A percentile compares a stretch with the other conserved stretches of the same genome.
Evolutionary conservation across 2,113 vertebrate genomes (phyloP).

Genomic region (Rousettus leschenaultii): DNA sequence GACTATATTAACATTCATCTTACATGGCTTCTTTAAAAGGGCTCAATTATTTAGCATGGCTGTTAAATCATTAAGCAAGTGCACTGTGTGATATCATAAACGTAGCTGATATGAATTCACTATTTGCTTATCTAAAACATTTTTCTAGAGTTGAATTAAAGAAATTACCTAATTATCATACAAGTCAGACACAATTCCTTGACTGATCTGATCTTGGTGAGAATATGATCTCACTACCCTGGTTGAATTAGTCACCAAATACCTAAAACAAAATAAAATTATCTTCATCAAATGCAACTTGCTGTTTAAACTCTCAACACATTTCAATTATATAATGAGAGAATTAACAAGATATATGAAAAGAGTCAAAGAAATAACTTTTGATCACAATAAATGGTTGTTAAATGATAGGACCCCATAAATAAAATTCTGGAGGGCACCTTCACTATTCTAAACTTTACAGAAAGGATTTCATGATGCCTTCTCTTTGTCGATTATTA

Average conservation of each 20-base stretch:
- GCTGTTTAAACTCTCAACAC: neutral
- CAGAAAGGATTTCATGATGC: neutral
- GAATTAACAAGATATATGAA: neutral
- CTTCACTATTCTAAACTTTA: neutral
- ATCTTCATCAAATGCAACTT: neutral
- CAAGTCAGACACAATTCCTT: constrained; percentile 3
- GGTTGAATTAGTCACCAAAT: neutral
- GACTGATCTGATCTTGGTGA: neutral
- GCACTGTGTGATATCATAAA: constrained; percentile 67
- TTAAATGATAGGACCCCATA: neutral
- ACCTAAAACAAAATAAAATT: constrained; percentile 26
- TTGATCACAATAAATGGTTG: neutral
- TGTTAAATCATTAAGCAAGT: constrained; percentile 75
- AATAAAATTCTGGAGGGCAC: neutral
- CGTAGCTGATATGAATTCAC: constrained; percentile 51
- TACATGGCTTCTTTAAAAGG: constrained; percentile 67
- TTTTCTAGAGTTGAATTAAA: constrained; percentile 4
- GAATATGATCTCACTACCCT: neutral
- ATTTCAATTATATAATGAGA: neutral
- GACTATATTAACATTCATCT: constrained; percentile 77
- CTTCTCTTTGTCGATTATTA: neutral
- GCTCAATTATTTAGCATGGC: constrained; percentile 61
- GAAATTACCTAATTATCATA: constrained; percentile 60
- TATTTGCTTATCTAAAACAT: constrained; percentile 48
- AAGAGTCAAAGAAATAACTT: neutral